phyloP scores from a whole-genome alignment of 1,140 invertebrate species.

The Achatina immaculata region DNA sequence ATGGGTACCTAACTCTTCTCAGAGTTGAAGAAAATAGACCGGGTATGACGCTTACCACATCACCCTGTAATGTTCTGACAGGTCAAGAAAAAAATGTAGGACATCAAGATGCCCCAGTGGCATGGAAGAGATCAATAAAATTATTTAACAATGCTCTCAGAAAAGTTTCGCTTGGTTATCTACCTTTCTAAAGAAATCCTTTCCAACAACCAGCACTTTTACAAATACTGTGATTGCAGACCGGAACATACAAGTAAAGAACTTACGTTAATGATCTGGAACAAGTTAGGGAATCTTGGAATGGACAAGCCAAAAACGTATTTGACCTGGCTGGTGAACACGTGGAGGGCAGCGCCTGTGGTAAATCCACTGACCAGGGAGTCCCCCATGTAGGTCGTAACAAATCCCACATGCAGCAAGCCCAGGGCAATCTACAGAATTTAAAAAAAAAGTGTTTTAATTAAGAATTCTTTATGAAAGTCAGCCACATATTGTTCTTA shows the following conservation, averaged over 20 bases:
- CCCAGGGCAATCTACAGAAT: conserved; percentile 66
- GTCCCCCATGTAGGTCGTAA: conserved; percentile 73
- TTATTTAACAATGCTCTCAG: no score
- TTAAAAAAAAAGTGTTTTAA: background rate
- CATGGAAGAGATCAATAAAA: no score
- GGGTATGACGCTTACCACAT: no score
- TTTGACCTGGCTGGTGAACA: conserved; percentile 72
- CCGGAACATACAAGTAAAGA: background rate
- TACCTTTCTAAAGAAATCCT: background rate
- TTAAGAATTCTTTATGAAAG: background rate
- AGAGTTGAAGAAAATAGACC: no score
- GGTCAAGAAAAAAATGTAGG: no score
- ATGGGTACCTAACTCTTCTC: no score
- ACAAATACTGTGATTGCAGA: background rate
- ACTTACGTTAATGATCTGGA: conserved; percentile 68
- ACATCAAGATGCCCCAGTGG: no score
- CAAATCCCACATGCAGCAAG: conserved; percentile 69
- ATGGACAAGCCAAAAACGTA: conserved; percentile 70
- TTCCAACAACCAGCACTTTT: background rate
- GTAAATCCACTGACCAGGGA: conserved; percentile 73
- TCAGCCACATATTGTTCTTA: background rate
- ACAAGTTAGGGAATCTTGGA: conserved; percentile 62
- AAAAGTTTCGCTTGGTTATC: background rate
- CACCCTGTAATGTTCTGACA: no score
- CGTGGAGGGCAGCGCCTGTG: conserved; percentile 72